Evolutionary conservation across 2,113 vertebrate species (phyloP), one percentile per base, ranked within the genome.

Genomic region (Bombycilla garrulus): DNA sequence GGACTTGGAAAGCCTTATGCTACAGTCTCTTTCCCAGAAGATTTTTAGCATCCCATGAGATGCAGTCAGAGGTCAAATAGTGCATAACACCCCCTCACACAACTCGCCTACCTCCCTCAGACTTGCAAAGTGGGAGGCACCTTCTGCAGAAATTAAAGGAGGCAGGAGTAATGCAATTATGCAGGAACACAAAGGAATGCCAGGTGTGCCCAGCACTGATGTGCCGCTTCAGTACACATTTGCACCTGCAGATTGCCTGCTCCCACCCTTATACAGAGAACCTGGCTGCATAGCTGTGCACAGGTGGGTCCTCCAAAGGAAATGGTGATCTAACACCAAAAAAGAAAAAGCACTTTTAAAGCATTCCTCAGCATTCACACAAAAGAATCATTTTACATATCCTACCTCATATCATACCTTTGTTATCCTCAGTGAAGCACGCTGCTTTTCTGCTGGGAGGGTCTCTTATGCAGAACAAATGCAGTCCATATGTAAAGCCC

Each of bases 211-310:
- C 72, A 53, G 64, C 56, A 26, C 0, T 11, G 7, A 50, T 13
- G 11, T 21, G n/a, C 28, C 2, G 0, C 36, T 26, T n/a, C 44
- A 58, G 29, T 45, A 44, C 16, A 15, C 9, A 8, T 13, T 1
- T 15, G 18, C 47, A 62, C 58, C 57, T 31, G 26, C 22, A 40
- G 31, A 33, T 8, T 54, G 36, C 36, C 58, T 29, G 20, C 47
- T 87, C 29, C 64, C 66, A 48, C 35, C 16, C 36, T 69, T 29
- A 38, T 17, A 12, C 15, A 81, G 61, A 82, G 50, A 88, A 54
- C 14, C 29, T 64, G n/a, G 15, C 47, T 45, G 22, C 40, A 44
- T 1, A 72, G 69, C 31, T 9, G 47, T 31, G 20, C 42, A 50
- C 31, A 65, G 44, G 17, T 33, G 23, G 6, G 10, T 35, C 11